These are phyloP conservation scores for Hypomecis atomaria DNA, from an alignment of 2,888 invertebrate genomes.

Conservation along the genomic window DNA sequence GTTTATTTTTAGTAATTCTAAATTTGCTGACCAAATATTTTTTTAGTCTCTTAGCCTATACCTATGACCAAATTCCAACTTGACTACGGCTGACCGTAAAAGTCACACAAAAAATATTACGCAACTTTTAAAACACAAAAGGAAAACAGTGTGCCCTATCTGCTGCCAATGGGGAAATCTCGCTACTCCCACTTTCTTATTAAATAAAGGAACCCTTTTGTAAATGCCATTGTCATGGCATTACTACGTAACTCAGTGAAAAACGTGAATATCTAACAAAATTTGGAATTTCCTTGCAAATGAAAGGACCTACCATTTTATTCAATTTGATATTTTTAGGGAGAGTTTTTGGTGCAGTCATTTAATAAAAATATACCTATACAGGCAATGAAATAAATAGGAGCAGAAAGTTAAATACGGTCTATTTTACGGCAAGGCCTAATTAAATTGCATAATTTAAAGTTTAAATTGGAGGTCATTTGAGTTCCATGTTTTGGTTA, in stretches of 20 bases:
- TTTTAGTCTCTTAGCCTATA: no score
- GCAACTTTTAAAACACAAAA: slow-evolving; percentile 19
- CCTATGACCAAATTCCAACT: no score
- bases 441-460: no score
- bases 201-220: slow-evolving; percentile 35
- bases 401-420: no score
- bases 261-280: slow-evolving; percentile 26
- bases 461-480: no score
- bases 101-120: neutral
- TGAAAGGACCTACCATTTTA: slow-evolving; percentile 27
- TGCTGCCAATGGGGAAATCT: slow-evolving; percentile 29
- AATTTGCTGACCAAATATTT: no score
- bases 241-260: slow-evolving; percentile 23
- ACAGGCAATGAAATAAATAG: no score
- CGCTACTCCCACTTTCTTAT: slow-evolving; percentile 19
- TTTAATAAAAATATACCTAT: neutral
- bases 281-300: slow-evolving; percentile 21
- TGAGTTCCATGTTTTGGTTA: no score
- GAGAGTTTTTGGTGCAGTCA: slow-evolving; percentile 6
- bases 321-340: slow-evolving; percentile 32
- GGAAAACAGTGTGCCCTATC: slow-evolving; percentile 17
- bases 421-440: no score
- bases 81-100: no score
- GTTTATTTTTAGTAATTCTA: no score
- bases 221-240: slow-evolving; percentile 26